These are phyloP conservation scores for Listronotus bonariensis DNA, from an alignment of 1,140 invertebrate species.

Conservation along the genomic window DNA sequence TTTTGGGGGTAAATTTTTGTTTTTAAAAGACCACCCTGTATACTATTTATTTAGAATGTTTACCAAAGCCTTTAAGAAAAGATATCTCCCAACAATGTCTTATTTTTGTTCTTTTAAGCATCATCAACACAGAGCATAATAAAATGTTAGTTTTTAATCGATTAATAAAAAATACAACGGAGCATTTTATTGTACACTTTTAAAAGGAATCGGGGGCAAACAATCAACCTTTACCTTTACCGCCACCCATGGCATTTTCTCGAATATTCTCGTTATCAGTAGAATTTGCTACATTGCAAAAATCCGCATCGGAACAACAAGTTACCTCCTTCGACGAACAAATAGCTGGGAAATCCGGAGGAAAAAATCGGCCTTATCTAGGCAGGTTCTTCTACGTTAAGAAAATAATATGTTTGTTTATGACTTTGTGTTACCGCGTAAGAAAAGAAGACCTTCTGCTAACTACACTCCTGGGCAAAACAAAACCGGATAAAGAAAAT, in stretches of 20 bases:
- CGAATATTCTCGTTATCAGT: not conserved
- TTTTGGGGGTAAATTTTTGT: no score
- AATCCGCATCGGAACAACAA: conserved; percentile 19
- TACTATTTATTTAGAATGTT: no score
- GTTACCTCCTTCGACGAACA: conserved; percentile 8
- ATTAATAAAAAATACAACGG: no score
- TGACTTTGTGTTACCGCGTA: not conserved
- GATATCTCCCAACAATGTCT: no score
- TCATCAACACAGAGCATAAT: no score
- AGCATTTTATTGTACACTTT: no score
- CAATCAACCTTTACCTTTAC: conserved; percentile 23
- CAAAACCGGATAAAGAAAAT: no score
- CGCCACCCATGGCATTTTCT: not conserved
- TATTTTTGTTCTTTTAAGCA: no score
- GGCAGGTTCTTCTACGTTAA: conserved; percentile 15
- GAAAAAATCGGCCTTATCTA: conserved; percentile 15
- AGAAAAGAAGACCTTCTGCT: not conserved
- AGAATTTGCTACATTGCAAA: conserved; percentile 14
- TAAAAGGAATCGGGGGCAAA: not conserved
- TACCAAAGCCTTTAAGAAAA: no score
- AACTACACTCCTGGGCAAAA: no score
- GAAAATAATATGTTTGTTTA: conserved; percentile 8
- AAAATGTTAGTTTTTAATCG: no score
- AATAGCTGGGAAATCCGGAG: conserved; percentile 8
- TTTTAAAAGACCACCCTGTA: no score